Base-by-base conservation (phyloP, 2,113 vertebrate species). In the Onychostoma macrolepis region DNA sequence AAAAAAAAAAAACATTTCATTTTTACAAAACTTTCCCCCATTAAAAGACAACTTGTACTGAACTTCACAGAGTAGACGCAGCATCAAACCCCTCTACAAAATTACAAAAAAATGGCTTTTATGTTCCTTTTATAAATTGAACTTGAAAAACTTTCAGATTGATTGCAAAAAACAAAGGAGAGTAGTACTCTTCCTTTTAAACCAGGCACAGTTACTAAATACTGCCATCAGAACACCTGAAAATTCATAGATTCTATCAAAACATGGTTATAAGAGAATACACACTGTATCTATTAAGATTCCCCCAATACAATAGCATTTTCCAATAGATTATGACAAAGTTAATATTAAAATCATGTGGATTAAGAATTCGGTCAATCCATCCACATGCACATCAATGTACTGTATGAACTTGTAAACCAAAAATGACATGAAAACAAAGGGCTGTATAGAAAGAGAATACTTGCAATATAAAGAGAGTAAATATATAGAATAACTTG, bases 51-150 rank as follows among this genome's bases (percentile, higher is more conserved):
- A 61, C 53, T 21, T 45, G 89, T 90, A 88, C 91, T 91, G 87
- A 94, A 89, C 93, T 90, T 91, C 90, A 92, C 91, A 89, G 90
- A 87, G 92, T 91, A 90, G 94, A 94, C 33, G 75, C 92, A 92
- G 89, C 90, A 93, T 89, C 91, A 93, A 89, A 90, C 92, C 93
- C 88, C 90, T 92, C 90, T 88, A 93, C 92, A 94, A 95, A 91
- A 72, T 90, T 94, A 94, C 93, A 93, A 94, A 95, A 76, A 95
- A 95, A 95, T 95, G 95, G 94, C 94, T 96, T 95, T 93, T 92
- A 94, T 93, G 94, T 95, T 94, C 94, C 82, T 94, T 93, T 92
- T 94, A 94, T 89, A 94, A 95, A 94, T 87, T 87, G 91, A 93
- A 93, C 93, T 91, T 75, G 88, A 93, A 94, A 93, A 85, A 88